Evolutionary conservation across 2,797 vertebrate genomes (phyloP), one percentile per base, ranked within the genome.

Genomic region (Bucorvus abyssinicus): DNA sequence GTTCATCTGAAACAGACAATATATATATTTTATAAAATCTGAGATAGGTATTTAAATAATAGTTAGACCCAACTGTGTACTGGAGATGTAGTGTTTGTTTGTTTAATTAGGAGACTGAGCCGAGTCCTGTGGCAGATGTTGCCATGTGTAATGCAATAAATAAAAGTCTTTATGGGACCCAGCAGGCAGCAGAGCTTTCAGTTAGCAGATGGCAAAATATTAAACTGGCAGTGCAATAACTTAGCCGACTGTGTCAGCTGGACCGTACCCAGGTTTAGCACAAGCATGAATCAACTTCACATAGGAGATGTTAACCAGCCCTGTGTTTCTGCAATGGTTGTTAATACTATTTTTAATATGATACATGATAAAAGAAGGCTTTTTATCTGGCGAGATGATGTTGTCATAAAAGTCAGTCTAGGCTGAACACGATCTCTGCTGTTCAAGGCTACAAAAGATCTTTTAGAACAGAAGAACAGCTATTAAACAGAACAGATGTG

Each of bases 151-250:
- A 98, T 97, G 93, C 95, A 97, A 98, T 98, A 98, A 98, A 98
- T 98, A 98, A 97, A 97, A 97, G 96, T 95, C 98, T 98, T 98
- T 98, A 98, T 97, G 97, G 97, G 97, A 97, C 97, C 94, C 97
- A 97, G 96, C 97, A 97, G 98, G 97, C 97, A 96, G 89, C 86
- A 89, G 96, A 97, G 95, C 97, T 96, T 97, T 98, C 94, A 90
- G 96, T 97, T 97, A 98, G 97, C 98, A 98, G 98, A 98, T 98
- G 98, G 98, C 96, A 65, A 96, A 97, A 97, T 97, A 97, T 98
- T 97, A 97, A 98, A 96, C 95, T 97, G 97, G 97, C 97, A 97
- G 95, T 83, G 93, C 94, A 93, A 85, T 97, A 97, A 96, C 94
- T 97, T 90, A 93, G 92, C 96, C 70, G 96, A 71, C 68, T 64